These are phyloP conservation scores for Lathronympha strigana DNA, from an alignment of 2,888 invertebrate genomes.

Conservation along the genomic window DNA sequence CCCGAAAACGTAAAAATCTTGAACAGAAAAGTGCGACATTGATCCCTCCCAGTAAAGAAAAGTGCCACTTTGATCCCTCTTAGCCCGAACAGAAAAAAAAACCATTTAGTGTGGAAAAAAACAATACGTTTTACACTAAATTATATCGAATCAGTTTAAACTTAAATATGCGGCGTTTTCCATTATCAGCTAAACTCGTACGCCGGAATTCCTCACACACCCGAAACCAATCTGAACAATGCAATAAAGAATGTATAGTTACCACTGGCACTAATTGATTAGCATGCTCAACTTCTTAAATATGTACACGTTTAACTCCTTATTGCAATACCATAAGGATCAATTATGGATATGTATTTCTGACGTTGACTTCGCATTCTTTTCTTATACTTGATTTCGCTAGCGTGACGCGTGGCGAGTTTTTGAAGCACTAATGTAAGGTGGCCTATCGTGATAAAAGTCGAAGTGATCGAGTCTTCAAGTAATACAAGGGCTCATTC, in stretches of 20 bases:
- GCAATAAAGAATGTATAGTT: conserved; percentile 52
- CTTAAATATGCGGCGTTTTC: not conserved
- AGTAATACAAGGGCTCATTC: too few relatives aligned
- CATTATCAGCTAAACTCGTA: not conserved
- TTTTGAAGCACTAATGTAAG: not conserved
- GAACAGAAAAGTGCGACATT: too few relatives aligned
- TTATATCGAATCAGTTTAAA: too few relatives aligned
- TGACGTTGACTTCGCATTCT: not conserved
- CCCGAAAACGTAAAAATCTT: too few relatives aligned
- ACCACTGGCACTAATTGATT: conserved; percentile 58
- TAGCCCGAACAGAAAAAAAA: too few relatives aligned
- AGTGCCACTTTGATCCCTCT: too few relatives aligned
- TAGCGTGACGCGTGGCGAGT: not conserved
- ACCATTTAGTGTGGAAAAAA: too few relatives aligned
- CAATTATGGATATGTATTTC: not conserved
- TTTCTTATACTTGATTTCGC: not conserved
- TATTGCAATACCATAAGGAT: not conserved
- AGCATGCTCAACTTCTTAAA: conserved; percentile 54
- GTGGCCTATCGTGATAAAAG: too few relatives aligned
- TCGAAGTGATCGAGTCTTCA: too few relatives aligned
- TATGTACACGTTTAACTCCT: conserved; percentile 25
- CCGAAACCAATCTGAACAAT: conserved; percentile 47
- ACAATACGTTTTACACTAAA: too few relatives aligned
- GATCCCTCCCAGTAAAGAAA: too few relatives aligned
- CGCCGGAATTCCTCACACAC: conserved; percentile 40